Conservation (phyloP, 2,797 vertebrate genomes). For the Stomatorhinus walkeri region DNA sequence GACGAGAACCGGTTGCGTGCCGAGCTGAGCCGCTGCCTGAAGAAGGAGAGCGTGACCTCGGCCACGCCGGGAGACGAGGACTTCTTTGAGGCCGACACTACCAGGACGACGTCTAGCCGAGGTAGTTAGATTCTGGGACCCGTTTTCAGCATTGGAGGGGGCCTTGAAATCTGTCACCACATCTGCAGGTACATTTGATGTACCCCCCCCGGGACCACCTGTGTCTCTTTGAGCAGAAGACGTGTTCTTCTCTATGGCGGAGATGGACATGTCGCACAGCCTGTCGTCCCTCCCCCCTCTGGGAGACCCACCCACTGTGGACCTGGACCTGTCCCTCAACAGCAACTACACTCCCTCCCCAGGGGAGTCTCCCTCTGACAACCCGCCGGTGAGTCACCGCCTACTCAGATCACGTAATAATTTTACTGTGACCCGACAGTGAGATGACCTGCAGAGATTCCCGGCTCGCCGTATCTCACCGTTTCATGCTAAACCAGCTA, state of each 20-base stretch:
- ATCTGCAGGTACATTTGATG: background rate
- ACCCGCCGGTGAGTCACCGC: slow-evolving; percentile 63
- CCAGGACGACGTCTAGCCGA: slow-evolving; percentile 86
- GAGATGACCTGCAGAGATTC: background rate
- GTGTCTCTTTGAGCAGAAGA: slow-evolving; percentile 70
- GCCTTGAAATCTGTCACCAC: background rate
- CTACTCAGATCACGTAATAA: background rate
- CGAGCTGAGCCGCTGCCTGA: slow-evolving; percentile 89
- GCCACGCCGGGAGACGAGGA: slow-evolving; percentile 73
- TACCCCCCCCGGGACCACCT: background rate
- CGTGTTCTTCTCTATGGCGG: slow-evolving; percentile 99
- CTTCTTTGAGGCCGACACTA: slow-evolving; percentile 82
- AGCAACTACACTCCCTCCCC: slow-evolving; percentile 87
- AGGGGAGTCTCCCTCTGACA: slow-evolving; percentile 79
- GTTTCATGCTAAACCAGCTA: background rate
- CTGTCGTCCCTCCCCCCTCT: slow-evolving; percentile 92
- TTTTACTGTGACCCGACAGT: background rate
- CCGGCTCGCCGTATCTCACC: background rate
- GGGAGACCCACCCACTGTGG: slow-evolving; percentile 89
- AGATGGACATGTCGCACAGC: slow-evolving; percentile 99
- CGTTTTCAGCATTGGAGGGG: background rate
- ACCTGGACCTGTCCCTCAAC: slow-evolving; percentile 88
- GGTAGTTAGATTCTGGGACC: slow-evolving; percentile 56
- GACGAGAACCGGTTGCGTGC: slow-evolving; percentile 96
- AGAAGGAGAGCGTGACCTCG: slow-evolving; percentile 72